Conservation (phyloP, 37 sponge, comb jelly and placozoan species). For the Eunapius fragilis region DNA sequence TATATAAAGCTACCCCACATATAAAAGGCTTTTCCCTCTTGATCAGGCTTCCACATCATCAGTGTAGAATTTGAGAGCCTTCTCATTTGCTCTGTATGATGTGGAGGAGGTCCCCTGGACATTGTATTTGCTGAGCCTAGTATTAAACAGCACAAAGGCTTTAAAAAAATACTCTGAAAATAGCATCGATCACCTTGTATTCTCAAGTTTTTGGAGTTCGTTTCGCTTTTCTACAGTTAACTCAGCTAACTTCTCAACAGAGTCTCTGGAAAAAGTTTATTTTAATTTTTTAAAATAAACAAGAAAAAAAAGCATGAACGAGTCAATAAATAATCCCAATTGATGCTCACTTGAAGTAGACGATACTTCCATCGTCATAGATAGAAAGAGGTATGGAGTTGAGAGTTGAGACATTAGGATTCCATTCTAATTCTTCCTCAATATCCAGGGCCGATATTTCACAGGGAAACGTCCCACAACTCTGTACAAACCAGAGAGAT, state of each 20-base stretch:
- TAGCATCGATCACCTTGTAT: slow-evolving; percentile 32
- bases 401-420: slow-evolving; percentile 59
- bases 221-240: slow-evolving; percentile 63
- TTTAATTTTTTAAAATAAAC: not conserved
- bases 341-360: slow-evolving; percentile 81
- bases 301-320: not conserved
- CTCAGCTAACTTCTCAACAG: slow-evolving; percentile 50
- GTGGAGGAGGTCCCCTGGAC: not conserved
- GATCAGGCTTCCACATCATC: slow-evolving; percentile 51
- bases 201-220: slow-evolving; percentile 80
- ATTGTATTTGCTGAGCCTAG: slow-evolving; percentile 53
- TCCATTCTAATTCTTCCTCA: slow-evolving; percentile 87
- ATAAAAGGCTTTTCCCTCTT: not conserved
- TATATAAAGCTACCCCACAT: not conserved
- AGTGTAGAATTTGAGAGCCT: slow-evolving; percentile 81
- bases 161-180: not conserved
- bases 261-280: slow-evolving; percentile 66
- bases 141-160: not conserved
- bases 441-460: slow-evolving; percentile 84
- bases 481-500: slow-evolving; percentile 39
- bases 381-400: slow-evolving; percentile 68
- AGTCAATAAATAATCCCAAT: not conserved
- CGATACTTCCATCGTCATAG: slow-evolving; percentile 82
- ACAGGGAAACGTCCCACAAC: slow-evolving; percentile 81
- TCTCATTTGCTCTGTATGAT: slow-evolving; percentile 51